Base-by-base conservation (phyloP, 2,888 invertebrate genomes). In the Sycophila texana region DNA sequence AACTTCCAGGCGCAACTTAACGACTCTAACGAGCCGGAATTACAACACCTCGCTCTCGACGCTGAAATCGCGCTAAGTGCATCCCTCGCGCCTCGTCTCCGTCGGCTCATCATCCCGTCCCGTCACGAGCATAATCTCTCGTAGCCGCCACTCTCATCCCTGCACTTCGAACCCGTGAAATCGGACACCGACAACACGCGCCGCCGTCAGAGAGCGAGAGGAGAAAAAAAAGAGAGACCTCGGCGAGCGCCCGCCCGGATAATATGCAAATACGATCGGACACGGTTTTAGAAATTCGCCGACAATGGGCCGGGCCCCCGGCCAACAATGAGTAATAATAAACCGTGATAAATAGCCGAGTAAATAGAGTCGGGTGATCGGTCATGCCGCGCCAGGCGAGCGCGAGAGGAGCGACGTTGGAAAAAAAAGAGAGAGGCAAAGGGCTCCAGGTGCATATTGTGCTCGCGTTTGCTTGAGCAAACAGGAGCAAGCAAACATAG, bases 321-420 rank as follows among this genome's bases (percentile, higher is more conserved):
- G 82, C 81, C 83, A 87, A 90, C 90, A 90, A 90, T 90, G 85
- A 86, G 88, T 88, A 90, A 90, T 90, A 90, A 90, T 90, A 90
- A 90, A 90, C 89, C 90, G 88, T 90, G 90, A 90, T 90, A 90
- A 90, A 90, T 90, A 88, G 90, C 88, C 87, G 82, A 85, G 88
- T 88, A 89, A 89, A 89, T 88, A 89, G 83, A 86, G 83, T 49
- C 72, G 22, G 30, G 57, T 55, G 14, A 18, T 51, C 67, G 57
- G 80, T 81, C 70, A 75, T 72, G 57, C 80, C 79, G 79, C 61
- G 63, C 63, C n/a, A 61, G 22, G 65, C 61, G 18, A 63, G 47
- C 57, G 77, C 30, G 22, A 67, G 58, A 47, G 13, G 20, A 14
- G 26, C 1, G 51, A 39, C n/a, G n/a, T n/a, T n/a, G n/a, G n/a